These are phyloP conservation scores for Macaria notata DNA, from an alignment of 2,888 invertebrate species.

Conservation along the genomic window DNA sequence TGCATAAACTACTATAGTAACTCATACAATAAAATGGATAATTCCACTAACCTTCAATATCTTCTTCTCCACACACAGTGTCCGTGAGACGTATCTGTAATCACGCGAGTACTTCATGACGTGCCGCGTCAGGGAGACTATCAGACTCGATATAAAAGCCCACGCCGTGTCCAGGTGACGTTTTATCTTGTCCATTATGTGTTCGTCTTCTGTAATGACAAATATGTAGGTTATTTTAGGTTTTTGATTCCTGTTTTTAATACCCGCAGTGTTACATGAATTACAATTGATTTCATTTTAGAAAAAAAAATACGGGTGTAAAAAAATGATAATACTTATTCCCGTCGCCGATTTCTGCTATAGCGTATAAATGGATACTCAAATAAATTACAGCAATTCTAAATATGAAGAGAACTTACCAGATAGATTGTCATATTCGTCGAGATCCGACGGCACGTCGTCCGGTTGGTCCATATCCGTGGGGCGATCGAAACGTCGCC, in stretches of 20 bases:
- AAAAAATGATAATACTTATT: too few relatives aligned
- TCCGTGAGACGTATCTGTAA: conserved; percentile 96
- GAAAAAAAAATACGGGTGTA: too few relatives aligned
- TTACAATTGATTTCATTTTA: too few relatives aligned
- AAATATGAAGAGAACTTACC: conserved; percentile 40
- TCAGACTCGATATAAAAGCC: conserved; percentile 88
- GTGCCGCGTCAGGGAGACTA: conserved; percentile 91
- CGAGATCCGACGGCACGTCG: conserved; percentile 47
- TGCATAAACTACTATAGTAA: too few relatives aligned
- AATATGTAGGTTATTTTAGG: neutral
- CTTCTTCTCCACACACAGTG: conserved; percentile 94
- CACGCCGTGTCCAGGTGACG: conserved; percentile 76
- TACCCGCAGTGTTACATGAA: too few relatives aligned
- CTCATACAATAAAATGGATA: too few relatives aligned
- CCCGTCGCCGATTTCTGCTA: too few relatives aligned
- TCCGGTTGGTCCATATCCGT: conserved; percentile 37
- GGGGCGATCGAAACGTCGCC: conserved; percentile 37
- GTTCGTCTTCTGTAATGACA: conserved; percentile 52
- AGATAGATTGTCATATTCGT: conserved; percentile 55
- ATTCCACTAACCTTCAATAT: conserved; percentile 86
- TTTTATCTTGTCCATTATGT: conserved; percentile 74
- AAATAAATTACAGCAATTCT: too few relatives aligned
- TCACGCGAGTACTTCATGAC: conserved; percentile 95
- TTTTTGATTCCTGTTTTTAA: too few relatives aligned
- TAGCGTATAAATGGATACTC: too few relatives aligned